Evolutionary conservation across 2,888 invertebrate genomes (phyloP).

Genomic region (Agonopterix subpropinquella): DNA sequence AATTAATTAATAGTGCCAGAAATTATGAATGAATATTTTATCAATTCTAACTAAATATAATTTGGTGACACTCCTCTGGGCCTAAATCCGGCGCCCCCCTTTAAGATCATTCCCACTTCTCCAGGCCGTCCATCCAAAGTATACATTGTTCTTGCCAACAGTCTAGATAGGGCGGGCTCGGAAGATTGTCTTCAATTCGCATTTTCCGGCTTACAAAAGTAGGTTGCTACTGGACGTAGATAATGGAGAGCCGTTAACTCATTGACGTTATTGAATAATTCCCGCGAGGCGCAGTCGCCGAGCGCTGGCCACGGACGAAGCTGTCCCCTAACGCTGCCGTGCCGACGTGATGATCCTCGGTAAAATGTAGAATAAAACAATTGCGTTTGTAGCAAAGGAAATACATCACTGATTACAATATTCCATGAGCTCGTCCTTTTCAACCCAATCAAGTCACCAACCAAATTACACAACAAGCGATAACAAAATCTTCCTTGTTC

Average conservation of each 20-base stretch:
- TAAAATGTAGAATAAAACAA: conserved; percentile 12
- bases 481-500: conserved; percentile 33
- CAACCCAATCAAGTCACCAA: too few species aligned
- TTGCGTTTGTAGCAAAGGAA: neutral
- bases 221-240: conserved; percentile 58
- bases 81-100: too few species aligned
- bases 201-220: conserved; percentile 71
- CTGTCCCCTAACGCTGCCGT: conserved; percentile 24
- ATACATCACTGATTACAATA: neutral
- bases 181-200: conserved; percentile 71
- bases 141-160: neutral
- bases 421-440: too few species aligned
- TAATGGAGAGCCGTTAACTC: conserved; percentile 68
- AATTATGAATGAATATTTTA: too few species aligned
- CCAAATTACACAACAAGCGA: too few species aligned
- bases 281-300: conserved; percentile 41
- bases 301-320: conserved; percentile 20
- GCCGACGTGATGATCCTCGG: conserved; percentile 34
- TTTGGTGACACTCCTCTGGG: too few species aligned
- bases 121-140: neutral
- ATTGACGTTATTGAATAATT: conserved; percentile 73
- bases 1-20: too few species aligned
- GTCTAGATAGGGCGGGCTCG: conserved; percentile 45
- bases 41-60: too few species aligned
- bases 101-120: too few species aligned